Base-by-base conservation (phyloP, 2,888 invertebrate genomes). In the Abrostola triplasia region DNA sequence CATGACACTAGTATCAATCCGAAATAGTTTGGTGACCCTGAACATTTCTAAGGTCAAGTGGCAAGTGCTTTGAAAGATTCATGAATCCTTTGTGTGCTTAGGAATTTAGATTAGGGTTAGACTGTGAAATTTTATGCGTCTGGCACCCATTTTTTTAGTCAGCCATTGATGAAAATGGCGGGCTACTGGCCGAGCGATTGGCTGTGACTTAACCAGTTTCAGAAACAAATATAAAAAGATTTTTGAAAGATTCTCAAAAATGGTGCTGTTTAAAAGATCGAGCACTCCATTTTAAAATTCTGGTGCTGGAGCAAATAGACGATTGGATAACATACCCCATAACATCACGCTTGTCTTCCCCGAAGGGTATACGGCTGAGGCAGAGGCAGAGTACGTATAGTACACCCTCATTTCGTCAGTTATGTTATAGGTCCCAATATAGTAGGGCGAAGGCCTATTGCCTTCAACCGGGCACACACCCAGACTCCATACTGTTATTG, bases 91-190 rank as follows among this genome's bases (percentile, higher is more conserved):
- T 36, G 37, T 50, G 12, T 50, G 36, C 37, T 36, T 12, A n/a
- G 9, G 50, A 12, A 36, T 51, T n/a, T 37, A 51, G 50, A 51
- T 51, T 51, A 37, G 50, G 50, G 12, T 37, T 36, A 51, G 50
- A 51, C 9, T 51, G 50, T 51, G 50, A 51, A n/a, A 36, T 51
- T 37, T 51, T 37, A 51, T 37, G 50, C 24, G 24, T 24, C 24
- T 24, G 12, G 50, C 37, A 37, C 2, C n/a, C 7, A n/a, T 51
- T 13, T 51, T 12, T 37, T 50, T 6, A 11, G 24, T 24, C 48
- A 5, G 5, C 11, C 35, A 0, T 49, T 13, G 48, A 9, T 49
- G 24, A 49, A 49, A 35, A 49, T 49, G 4, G 35, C 9, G 48
- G 24, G 35, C n/a, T 10, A 35, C 11, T 36, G 48, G 35, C 48